A percentile compares a stretch with the other conserved stretches of the same genome.
Conservation (phyloP, 2,888 invertebrate species). For the Athalia rosae region DNA sequence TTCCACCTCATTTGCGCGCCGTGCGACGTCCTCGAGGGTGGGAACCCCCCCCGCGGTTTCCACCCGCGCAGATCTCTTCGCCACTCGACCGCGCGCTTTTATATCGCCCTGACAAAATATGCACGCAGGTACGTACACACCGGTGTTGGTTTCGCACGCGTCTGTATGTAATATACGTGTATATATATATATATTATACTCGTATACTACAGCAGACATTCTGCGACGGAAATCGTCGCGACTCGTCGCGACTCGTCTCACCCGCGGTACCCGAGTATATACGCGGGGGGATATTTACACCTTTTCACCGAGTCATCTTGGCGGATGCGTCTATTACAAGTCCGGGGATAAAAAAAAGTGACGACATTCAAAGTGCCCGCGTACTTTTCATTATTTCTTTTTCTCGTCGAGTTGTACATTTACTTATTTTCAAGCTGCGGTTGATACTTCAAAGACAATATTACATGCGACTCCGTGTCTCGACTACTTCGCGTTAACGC, state of each 20-base stretch:
- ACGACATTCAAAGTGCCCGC: too few species aligned
- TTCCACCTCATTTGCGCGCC: slow-evolving; percentile 73
- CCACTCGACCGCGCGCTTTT: too few species aligned
- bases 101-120: too few species aligned
- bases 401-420: too few species aligned
- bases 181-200: neutral
- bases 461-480: neutral
- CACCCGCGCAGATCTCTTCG: neutral
- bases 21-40: slow-evolving; percentile 10
- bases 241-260: neutral
- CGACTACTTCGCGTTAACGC: neutral
- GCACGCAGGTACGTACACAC: too few species aligned
- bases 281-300: neutral
- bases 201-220: neutral
- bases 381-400: too few species aligned
- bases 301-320: slow-evolving; percentile 4
- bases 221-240: slow-evolving; percentile 14
- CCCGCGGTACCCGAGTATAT: too few species aligned
- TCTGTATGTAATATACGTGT: too few species aligned
- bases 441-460: neutral
- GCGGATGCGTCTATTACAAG: too few species aligned
- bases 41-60: slow-evolving; percentile 6
- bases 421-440: neutral
- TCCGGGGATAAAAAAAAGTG: too few species aligned
- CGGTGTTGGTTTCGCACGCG: too few species aligned